Percentiles rank a stretch among this genome's conserved stretches.
phyloP scores from a whole-genome alignment of 2,113 vertebrate genomes.

The Macroglossus sobrinus region DNA sequence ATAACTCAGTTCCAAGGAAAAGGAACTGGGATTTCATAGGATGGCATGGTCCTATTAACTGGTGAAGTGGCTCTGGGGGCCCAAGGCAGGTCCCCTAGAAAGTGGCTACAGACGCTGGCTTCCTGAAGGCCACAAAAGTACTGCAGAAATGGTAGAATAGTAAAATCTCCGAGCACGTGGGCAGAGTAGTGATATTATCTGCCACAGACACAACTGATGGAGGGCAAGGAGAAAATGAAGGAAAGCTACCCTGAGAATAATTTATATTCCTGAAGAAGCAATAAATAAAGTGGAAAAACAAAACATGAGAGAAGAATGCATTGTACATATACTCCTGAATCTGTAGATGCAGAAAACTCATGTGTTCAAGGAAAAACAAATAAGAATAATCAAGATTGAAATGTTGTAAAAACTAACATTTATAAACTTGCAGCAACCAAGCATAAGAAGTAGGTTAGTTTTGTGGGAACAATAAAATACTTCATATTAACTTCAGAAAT shows the following conservation, averaged over 20 bases:
- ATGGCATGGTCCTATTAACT: background rate
- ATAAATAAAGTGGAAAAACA: background rate
- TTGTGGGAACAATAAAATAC: background rate
- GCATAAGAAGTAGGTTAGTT: background rate
- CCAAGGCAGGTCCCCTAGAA: background rate
- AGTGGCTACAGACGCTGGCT: background rate
- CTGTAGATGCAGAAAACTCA: background rate
- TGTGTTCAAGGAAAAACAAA: background rate
- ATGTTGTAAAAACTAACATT: background rate
- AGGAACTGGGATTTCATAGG: background rate
- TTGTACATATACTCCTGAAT: background rate
- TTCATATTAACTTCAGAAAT: background rate
- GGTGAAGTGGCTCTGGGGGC: too few relatives aligned
- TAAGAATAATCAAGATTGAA: background rate
- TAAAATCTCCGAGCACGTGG: background rate
- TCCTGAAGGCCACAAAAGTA: accelerated
- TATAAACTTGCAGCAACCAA: background rate
- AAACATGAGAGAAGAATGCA: background rate
- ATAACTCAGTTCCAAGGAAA: background rate
- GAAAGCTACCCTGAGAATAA: background rate
- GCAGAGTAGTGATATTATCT: background rate
- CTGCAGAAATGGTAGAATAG: background rate
- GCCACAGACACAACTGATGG: background rate
- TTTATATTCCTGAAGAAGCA: background rate
- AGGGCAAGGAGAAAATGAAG: background rate